Percentiles rank a stretch among this genome's conserved stretches.
Conservation (phyloP, 1,140 invertebrate genomes). For the Pachypsylla venusta region DNA sequence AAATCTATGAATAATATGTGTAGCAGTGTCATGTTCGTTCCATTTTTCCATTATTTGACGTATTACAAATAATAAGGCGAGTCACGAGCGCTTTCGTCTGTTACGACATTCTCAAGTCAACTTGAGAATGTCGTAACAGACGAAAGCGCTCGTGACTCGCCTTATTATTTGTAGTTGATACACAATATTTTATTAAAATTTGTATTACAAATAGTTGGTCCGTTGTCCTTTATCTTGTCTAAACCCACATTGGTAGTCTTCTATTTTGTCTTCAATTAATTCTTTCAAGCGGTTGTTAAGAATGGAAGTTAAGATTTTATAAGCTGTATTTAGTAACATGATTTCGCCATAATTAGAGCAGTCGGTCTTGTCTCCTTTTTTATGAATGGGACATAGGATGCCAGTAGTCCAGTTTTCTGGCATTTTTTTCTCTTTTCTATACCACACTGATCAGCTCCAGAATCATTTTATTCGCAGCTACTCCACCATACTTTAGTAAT, state of each 20-base stretch:
- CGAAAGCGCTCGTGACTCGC: too few species aligned
- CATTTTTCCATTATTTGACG: too few species aligned
- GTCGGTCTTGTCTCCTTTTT: conserved; percentile 21
- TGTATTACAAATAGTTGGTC: conserved; percentile 9
- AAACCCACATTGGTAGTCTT: conserved; percentile 7
- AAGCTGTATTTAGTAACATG: conserved; percentile 13
- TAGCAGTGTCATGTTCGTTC: not conserved
- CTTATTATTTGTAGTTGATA: too few species aligned
- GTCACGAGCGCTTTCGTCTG: too few species aligned
- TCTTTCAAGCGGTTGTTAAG: not conserved
- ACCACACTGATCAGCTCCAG: conserved; percentile 5
- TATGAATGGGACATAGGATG: conserved; percentile 20
- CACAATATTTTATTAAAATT: too few species aligned
- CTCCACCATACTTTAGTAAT: not conserved
- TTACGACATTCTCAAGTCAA: too few species aligned
- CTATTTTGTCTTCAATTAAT: conserved; percentile 1
- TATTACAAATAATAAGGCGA: too few species aligned
- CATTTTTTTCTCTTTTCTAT: conserved; percentile 18
- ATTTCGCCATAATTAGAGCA: conserved; percentile 23
- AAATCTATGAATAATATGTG: conserved; percentile 16
- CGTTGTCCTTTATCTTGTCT: not conserved
- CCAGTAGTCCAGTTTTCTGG: conserved; percentile 21
- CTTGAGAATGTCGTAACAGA: too few species aligned
- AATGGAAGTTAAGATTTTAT: not conserved
- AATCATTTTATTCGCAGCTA: not conserved